phyloP scores from a whole-genome alignment of 2,113 vertebrate species.

The Cnemophilus loriae region DNA sequence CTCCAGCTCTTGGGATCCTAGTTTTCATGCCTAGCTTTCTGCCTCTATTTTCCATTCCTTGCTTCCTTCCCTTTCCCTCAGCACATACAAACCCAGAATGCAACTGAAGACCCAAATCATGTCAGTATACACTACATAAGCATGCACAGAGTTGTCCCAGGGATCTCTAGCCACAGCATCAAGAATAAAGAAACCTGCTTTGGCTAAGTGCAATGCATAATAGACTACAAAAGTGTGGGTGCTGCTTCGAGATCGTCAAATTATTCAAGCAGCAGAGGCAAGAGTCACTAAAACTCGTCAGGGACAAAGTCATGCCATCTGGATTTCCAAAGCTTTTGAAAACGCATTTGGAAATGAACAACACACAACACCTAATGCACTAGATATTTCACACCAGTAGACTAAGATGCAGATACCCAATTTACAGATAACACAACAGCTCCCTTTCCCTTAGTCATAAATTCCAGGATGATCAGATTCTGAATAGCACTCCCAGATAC shows the following conservation, averaged over 20 bases:
- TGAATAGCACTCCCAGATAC: conserved; percentile 20
- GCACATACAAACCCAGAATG: neutral
- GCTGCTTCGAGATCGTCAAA: neutral
- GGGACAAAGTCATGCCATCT: neutral
- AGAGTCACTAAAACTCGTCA: neutral
- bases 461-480: conserved; percentile 29
- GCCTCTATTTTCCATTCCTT: neutral
- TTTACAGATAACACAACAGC: conserved; percentile 20
- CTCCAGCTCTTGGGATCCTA: neutral
- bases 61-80: neutral
- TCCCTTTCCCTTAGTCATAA: conserved; percentile 35
- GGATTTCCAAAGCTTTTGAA: conserved; percentile 5
- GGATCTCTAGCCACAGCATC: neutral
- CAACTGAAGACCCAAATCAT: neutral
- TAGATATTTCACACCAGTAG: neutral
- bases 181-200: neutral
- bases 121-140: neutral
- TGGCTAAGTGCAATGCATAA: neutral
- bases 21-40: neutral
- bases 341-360: conserved; percentile 10
- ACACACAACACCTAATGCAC: neutral
- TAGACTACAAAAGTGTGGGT: neutral
- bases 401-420: neutral
- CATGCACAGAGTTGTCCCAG: accelerated
- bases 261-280: neutral